These are phyloP conservation scores for Nomada fabriciana DNA, from an alignment of 2,888 invertebrate species.

Conservation along the genomic window DNA sequence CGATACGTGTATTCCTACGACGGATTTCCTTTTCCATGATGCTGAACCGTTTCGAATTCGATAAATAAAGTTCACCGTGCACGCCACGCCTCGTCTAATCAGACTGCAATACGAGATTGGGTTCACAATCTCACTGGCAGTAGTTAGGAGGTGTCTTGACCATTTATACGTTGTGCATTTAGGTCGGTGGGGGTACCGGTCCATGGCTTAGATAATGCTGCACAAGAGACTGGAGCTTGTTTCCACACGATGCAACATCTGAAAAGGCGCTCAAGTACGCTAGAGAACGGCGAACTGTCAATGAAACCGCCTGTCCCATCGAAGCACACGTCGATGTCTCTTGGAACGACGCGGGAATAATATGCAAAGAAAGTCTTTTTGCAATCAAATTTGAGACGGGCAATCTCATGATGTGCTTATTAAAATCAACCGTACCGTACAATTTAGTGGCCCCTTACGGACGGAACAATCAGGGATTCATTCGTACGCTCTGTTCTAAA, in stretches of 20 bases:
- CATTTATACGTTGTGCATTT: constrained; percentile 83
- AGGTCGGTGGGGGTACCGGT: constrained; percentile 83
- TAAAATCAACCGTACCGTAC: too few relatives aligned
- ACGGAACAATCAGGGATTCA: too few relatives aligned
- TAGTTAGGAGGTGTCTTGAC: constrained; percentile 80
- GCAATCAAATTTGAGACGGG: too few relatives aligned
- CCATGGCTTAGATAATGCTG: constrained; percentile 72
- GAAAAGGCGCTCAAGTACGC: not conserved
- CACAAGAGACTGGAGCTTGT: constrained; percentile 52
- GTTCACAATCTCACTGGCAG: constrained; percentile 76
- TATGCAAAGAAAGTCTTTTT: too few relatives aligned
- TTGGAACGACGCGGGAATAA: too few relatives aligned
- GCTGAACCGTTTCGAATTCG: not conserved
- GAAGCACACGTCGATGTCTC: too few relatives aligned
- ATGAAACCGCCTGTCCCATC: not conserved
- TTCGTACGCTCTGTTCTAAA: too few relatives aligned
- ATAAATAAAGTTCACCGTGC: not conserved
- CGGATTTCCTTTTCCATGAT: not conserved
- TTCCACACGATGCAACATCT: constrained; percentile 23
- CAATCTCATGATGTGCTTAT: too few relatives aligned
- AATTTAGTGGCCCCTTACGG: too few relatives aligned
- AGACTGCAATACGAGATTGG: constrained; percentile 49
- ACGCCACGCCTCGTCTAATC: constrained; percentile 20
- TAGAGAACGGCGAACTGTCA: not conserved
- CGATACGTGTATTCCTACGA: not conserved